phyloP scores from a whole-genome alignment of 2,888 invertebrate species.

The Melikaiella ostensackeni region DNA sequence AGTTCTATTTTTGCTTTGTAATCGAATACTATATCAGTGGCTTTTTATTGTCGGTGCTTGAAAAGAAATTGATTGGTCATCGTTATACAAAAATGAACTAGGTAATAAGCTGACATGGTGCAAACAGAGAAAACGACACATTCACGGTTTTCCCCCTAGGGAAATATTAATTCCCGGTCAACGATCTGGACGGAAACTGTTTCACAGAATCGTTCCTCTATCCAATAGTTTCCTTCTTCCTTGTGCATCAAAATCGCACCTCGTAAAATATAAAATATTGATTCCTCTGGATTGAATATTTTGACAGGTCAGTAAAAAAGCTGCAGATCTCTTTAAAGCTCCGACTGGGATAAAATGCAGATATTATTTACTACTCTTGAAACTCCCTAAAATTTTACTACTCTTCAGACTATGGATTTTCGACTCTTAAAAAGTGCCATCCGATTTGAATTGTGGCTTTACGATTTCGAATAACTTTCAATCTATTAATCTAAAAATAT shows the following conservation, averaged over 20 bases:
- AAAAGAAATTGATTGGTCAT: constrained; percentile 22
- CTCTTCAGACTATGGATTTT: background rate
- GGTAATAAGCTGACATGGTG: constrained; percentile 16
- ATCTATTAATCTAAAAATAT: background rate
- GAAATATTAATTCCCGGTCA: constrained; percentile 24
- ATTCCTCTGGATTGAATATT: constrained; percentile 22
- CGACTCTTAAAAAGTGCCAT: background rate
- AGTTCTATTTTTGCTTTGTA: constrained; percentile 10
- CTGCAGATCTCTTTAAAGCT: constrained; percentile 5
- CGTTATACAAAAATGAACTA: constrained; percentile 16
- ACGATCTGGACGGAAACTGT: constrained; percentile 21
- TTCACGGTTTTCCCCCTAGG: background rate
- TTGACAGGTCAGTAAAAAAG: background rate
- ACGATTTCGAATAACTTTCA: background rate
- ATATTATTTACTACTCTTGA: background rate
- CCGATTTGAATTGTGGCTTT: background rate
- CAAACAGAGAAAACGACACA: background rate
- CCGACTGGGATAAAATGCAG: constrained; percentile 12
- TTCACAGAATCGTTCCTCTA: constrained; percentile 7
- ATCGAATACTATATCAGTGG: constrained; percentile 24
- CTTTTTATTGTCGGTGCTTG: constrained; percentile 7
- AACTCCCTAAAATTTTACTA: background rate
- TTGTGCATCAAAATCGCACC: constrained; percentile 31
- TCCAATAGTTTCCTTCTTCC: constrained; percentile 1
- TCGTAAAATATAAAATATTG: constrained; percentile 33